These are phyloP conservation scores for Glossophaga mutica DNA, from an alignment of 2,797 vertebrate species.

Conservation along the genomic window DNA sequence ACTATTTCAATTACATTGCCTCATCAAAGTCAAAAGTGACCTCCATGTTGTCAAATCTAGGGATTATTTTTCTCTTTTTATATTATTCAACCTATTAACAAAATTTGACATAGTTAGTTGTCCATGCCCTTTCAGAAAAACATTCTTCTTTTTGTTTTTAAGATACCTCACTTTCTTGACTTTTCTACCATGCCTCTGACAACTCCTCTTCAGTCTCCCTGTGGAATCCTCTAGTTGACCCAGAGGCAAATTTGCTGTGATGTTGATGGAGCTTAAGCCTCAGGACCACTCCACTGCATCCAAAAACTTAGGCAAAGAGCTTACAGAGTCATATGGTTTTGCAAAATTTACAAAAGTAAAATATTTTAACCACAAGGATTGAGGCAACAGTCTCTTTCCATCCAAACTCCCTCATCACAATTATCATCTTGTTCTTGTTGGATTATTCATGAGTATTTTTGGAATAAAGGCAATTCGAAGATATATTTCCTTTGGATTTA, in stretches of 20 bases:
- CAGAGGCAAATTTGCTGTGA: background rate
- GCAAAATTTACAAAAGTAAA: background rate
- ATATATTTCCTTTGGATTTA: background rate
- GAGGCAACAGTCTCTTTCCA: background rate
- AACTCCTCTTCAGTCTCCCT: background rate
- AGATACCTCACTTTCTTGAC: background rate
- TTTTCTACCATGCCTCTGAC: background rate
- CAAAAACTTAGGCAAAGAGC: background rate
- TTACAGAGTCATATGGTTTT: background rate
- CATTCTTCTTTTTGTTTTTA: background rate
- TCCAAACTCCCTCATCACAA: background rate
- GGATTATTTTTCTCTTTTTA: background rate
- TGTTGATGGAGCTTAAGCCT: background rate
- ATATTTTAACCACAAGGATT: background rate
- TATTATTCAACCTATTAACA: background rate
- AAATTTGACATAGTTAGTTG: background rate
- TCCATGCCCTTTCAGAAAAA: background rate
- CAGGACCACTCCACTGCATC: background rate
- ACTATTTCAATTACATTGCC: background rate
- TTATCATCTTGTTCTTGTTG: background rate
- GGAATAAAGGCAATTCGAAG: background rate
- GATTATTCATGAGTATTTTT: background rate
- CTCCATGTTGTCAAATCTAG: background rate
- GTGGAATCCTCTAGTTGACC: background rate
- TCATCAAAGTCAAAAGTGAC: background rate